phyloP scores from a whole-genome alignment of 2,797 vertebrate species.

The Erpetoichthys calabaricus region DNA sequence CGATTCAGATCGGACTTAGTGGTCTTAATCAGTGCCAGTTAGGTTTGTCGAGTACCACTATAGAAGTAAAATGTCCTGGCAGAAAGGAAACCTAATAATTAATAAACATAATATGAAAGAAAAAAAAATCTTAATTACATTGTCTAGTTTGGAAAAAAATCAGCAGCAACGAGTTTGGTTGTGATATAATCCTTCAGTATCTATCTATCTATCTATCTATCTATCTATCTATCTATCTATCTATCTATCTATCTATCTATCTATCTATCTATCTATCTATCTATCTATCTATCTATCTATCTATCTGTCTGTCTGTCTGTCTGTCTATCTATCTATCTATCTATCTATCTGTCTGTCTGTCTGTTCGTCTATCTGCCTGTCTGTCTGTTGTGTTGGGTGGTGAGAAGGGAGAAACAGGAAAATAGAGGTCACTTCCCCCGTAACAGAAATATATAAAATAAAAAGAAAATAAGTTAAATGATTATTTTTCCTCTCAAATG shows the following conservation, averaged over 20 bases:
- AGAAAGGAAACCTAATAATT: slow-evolving; percentile 47
- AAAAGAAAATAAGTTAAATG: too few relatives aligned
- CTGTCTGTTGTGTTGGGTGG: slow-evolving; percentile 25
- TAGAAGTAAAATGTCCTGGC: slow-evolving; percentile 45
- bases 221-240: too few relatives aligned
- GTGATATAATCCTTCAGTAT: background rate
- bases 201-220: background rate
- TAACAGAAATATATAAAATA: background rate
- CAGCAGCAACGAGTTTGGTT: too few relatives aligned
- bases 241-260: too few relatives aligned
- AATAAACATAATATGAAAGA: background rate
- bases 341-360: too few relatives aligned
- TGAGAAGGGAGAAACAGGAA: slow-evolving; percentile 16
- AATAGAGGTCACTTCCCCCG: slow-evolving; percentile 33
- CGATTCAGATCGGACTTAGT: too few relatives aligned
- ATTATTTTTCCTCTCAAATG: too few relatives aligned
- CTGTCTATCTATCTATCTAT: background rate
- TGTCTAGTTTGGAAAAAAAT: too few relatives aligned
- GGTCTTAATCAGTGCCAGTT: too few relatives aligned
- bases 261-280: too few relatives aligned
- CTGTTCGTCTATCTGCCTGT: too few relatives aligned
- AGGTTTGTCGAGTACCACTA: slow-evolving; percentile 17
- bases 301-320: slow-evolving; percentile 18
- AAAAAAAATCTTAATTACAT: background rate
- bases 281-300: slow-evolving; percentile 32